Evolutionary conservation across 2,888 invertebrate genomes (phyloP).

Genomic region (Lepetodrilus schrolli): DNA sequence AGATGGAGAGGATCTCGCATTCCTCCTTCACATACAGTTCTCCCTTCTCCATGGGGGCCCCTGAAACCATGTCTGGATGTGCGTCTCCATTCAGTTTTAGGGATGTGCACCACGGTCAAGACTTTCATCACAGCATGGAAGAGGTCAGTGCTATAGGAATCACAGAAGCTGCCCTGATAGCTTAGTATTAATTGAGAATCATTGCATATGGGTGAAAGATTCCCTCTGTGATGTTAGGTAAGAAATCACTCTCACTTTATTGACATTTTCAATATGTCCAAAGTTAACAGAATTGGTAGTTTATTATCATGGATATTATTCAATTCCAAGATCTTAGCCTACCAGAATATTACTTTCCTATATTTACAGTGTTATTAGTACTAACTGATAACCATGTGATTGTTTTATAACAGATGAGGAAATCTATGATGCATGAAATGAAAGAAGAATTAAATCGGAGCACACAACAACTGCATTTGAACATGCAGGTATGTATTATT

Average conservation of each 20-base stretch:
- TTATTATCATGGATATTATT: too few species aligned
- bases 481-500: constrained; percentile 45
- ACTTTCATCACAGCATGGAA: constrained; percentile 18
- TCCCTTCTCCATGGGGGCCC: constrained; percentile 8
- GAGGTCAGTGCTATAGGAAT: background rate
- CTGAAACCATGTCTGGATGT: background rate
- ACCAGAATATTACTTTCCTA: background rate
- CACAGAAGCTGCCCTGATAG: background rate
- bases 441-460: constrained; percentile 52
- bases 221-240: too few species aligned
- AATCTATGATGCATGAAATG: constrained; percentile 59
- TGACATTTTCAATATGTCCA: too few species aligned
- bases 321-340: too few species aligned
- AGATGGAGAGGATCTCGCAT: constrained; percentile 28
- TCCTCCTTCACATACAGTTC: background rate
- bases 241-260: too few species aligned
- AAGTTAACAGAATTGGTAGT: too few species aligned
- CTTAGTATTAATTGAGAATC: background rate
- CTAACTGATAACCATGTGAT: background rate
- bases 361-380: background rate
- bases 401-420: constrained; percentile 51
- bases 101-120: background rate
- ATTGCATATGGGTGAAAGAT: too few species aligned
- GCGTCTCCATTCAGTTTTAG: background rate
- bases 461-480: constrained; percentile 53